Evolutionary conservation across 2,888 invertebrate species (phyloP).

Genomic region (Lottia gigantea): DNA sequence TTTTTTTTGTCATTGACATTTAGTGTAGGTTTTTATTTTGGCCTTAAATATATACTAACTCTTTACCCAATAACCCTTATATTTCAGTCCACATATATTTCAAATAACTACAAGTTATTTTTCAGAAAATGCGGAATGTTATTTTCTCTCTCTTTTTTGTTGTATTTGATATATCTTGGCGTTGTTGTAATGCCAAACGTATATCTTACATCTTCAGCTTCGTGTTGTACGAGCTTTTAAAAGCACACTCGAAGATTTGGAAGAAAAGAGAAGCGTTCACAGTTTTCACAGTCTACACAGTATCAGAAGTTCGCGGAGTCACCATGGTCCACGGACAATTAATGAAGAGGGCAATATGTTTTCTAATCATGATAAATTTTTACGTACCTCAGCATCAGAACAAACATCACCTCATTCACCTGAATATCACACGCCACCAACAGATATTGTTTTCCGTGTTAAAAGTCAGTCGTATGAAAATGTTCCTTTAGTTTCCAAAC

Average conservation of each 20-base stretch:
- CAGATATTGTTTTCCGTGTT: slow-evolving; percentile 38
- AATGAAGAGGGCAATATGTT: slow-evolving; percentile 45
- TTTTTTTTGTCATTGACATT: no score
- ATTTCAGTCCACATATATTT: no score
- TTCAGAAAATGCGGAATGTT: no score
- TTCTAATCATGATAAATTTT: slow-evolving; percentile 41
- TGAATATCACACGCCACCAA: slow-evolving; percentile 16
- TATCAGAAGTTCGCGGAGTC: slow-evolving; percentile 75
- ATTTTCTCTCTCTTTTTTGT: no score
- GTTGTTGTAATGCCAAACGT: neutral
- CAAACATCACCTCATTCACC: slow-evolving; percentile 46
- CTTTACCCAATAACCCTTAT: no score
- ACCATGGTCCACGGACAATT: slow-evolving; percentile 73
- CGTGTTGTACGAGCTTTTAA: slow-evolving; percentile 24
- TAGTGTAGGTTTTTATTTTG: no score
- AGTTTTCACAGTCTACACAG: slow-evolving; percentile 73
- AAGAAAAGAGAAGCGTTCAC: slow-evolving; percentile 98
- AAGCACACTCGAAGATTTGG: slow-evolving; percentile 97
- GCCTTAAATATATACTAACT: no score
- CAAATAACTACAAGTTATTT: no score
- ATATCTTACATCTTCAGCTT: slow-evolving; percentile 8
- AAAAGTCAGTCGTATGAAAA: slow-evolving; percentile 66
- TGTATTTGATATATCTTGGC: no score
- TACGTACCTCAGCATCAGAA: slow-evolving; percentile 45
- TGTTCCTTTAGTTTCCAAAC: slow-evolving; percentile 59